Evolutionary conservation across 2,113 vertebrate species (phyloP).

Genomic region (Andinoacara biseriatus): DNA sequence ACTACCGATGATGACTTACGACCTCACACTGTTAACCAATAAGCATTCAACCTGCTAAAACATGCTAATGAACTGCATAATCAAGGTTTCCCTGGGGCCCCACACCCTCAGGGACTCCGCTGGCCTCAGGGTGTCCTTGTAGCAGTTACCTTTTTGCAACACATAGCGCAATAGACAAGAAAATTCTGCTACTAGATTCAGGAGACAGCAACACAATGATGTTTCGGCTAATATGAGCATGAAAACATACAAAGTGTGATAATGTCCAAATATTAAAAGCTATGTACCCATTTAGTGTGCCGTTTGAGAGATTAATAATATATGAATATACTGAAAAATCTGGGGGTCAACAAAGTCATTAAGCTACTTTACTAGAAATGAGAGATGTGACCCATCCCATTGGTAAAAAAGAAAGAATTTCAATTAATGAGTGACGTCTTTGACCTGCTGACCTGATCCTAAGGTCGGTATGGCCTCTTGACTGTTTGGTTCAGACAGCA

Average conservation of each 20-base stretch:
- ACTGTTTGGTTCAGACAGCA: not conserved
- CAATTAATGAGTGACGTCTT: not conserved
- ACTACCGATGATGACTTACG: not conserved
- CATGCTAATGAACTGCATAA: not conserved
- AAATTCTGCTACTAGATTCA: not conserved
- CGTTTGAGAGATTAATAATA: not conserved
- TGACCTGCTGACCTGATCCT: not conserved
- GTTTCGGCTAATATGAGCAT: not conserved
- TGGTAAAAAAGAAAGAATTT: too few relatives aligned
- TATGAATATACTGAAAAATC: not conserved
- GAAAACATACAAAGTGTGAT: not conserved
- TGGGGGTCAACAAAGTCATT: not conserved
- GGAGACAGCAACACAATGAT: not conserved
- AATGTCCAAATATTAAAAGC: not conserved
- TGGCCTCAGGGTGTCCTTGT: not conserved
- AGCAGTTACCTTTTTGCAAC: not conserved
- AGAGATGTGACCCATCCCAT: not conserved
- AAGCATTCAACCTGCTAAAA: not conserved
- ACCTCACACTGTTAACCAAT: not conserved
- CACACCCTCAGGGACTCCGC: not conserved
- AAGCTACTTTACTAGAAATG: not conserved
- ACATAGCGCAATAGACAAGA: not conserved
- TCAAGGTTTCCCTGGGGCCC: not conserved
- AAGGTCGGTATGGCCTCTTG: not conserved
- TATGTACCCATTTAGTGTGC: not conserved